Evolutionary conservation across 2,113 vertebrate species (phyloP).

Genomic region (Corvus hawaiiensis): DNA sequence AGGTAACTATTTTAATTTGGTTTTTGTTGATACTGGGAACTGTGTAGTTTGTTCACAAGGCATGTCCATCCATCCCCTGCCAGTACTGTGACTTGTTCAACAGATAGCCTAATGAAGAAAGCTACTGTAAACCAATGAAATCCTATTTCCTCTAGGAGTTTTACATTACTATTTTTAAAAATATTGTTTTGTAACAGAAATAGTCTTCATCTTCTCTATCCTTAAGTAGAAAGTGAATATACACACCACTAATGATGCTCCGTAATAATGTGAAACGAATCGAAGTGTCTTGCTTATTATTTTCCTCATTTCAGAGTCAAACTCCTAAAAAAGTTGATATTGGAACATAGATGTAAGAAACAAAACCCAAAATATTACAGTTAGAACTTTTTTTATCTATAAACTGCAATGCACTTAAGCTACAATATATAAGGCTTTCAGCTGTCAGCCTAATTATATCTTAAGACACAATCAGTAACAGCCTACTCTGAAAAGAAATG

Average conservation of each 20-base stretch:
- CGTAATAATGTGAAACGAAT: slow-evolving; percentile 89
- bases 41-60: neutral
- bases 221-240: neutral
- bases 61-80: neutral
- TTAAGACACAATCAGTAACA: slow-evolving; percentile 51
- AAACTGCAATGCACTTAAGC: slow-evolving; percentile 7
- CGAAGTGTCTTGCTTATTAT: slow-evolving; percentile 90
- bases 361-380: neutral
- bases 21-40: neutral
- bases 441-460: slow-evolving; percentile 54
- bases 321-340: slow-evolving; percentile 77
- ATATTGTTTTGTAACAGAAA: neutral
- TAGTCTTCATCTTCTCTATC: neutral
- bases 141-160: neutral
- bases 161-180: neutral
- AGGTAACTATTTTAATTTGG: neutral
- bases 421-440: slow-evolving; percentile 8
- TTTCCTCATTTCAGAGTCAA: slow-evolving; percentile 90
- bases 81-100: neutral
- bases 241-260: slow-evolving; percentile 90
- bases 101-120: neutral
- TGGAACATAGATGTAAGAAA: neutral
- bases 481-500: slow-evolving; percentile 48
- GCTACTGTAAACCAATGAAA: neutral
- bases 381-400: neutral